Evolutionary conservation across 2,888 invertebrate species (phyloP).

Genomic region (Nyleta sp.): DNA sequence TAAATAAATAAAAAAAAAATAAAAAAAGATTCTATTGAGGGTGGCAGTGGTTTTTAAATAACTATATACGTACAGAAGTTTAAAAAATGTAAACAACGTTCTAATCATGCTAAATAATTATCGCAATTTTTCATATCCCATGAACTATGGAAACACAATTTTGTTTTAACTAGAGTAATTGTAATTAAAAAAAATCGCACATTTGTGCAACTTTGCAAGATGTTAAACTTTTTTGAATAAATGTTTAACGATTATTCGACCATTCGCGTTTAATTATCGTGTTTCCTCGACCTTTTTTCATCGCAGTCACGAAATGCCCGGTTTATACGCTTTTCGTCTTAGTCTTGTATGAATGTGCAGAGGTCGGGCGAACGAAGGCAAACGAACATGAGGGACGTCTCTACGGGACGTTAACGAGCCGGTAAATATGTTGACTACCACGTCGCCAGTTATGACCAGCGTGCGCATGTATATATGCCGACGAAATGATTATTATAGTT

Average conservation of each 20-base stretch:
- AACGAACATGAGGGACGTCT: constrained; percentile 64
- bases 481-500: constrained; percentile 82
- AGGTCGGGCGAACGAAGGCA: constrained; percentile 63
- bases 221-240: constrained; percentile 18
- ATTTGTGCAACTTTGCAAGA: constrained; percentile 12
- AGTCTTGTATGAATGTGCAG: constrained; percentile 61
- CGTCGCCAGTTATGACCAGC: constrained; percentile 68
- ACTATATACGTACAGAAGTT: too few species aligned
- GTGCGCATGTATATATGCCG: constrained; percentile 71
- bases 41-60: too few species aligned
- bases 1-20: too few species aligned
- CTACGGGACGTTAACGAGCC: constrained; percentile 81
- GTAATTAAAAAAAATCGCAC: not conserved
- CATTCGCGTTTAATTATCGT: constrained; percentile 49
- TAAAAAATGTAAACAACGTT: too few species aligned
- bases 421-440: constrained; percentile 82
- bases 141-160: too few species aligned
- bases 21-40: too few species aligned
- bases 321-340: constrained; percentile 57
- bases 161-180: too few species aligned
- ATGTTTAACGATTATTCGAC: constrained; percentile 47
- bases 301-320: constrained; percentile 57
- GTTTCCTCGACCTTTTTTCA: constrained; percentile 41
- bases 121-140: too few species aligned
- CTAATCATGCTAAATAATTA: too few species aligned